Evolutionary conservation across 2,888 invertebrate genomes (phyloP).

Genomic region (Morpho deidamia): DNA sequence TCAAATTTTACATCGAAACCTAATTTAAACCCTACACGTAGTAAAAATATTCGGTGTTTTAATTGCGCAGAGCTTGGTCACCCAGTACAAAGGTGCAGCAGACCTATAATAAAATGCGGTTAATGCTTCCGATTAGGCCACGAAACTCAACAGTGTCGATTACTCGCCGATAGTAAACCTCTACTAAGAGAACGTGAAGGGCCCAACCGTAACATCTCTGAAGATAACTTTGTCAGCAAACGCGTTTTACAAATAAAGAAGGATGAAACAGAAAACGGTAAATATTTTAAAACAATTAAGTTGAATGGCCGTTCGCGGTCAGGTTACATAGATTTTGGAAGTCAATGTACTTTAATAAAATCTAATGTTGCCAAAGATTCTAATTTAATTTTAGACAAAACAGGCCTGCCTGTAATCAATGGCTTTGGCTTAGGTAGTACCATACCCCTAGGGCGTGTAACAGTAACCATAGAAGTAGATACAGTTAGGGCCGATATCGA

Average conservation of each 20-base stretch:
- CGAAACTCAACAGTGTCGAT: background rate
- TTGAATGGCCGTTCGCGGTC: conserved; percentile 5
- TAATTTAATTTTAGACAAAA: background rate
- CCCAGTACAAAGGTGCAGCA: background rate
- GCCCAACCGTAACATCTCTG: too few relatives aligned
- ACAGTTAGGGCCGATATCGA: background rate
- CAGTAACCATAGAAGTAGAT: background rate
- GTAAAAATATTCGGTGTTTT: background rate
- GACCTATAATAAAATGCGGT: background rate
- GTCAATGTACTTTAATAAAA: conserved; percentile 18
- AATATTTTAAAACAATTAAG: conserved; percentile 8
- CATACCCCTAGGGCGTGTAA: background rate
- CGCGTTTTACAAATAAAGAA: background rate
- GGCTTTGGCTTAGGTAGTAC: background rate
- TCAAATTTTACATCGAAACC: background rate
- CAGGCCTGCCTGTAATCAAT: background rate
- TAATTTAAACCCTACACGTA: background rate
- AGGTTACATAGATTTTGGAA: conserved; percentile 22
- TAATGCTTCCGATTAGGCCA: background rate
- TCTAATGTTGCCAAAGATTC: background rate
- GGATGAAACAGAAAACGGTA: background rate
- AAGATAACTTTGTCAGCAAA: background rate
- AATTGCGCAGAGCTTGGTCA: background rate
- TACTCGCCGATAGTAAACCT: background rate
- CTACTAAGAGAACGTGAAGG: too few relatives aligned